These are phyloP conservation scores for Formica exsecta DNA, from an alignment of 1,140 invertebrate genomes.

Conservation along the genomic window DNA sequence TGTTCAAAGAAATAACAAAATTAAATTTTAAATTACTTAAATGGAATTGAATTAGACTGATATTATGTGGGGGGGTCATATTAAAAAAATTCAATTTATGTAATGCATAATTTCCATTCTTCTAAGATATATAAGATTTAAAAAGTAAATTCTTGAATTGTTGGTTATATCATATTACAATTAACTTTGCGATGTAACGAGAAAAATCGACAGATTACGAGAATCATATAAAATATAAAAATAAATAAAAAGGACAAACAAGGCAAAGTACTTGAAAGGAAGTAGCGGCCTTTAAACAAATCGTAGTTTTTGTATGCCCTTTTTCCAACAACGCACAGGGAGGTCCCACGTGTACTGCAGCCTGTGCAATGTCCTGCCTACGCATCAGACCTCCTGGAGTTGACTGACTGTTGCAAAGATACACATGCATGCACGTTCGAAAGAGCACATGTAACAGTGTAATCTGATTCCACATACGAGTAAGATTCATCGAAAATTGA, in stretches of 20 bases:
- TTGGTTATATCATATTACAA: not conserved
- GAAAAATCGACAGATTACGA: constrained; percentile 2
- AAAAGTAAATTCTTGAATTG: not conserved
- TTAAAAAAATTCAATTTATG: not conserved
- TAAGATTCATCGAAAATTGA: not conserved
- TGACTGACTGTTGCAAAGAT: constrained; percentile 48
- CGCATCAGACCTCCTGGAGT: constrained; percentile 78
- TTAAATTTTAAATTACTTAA: no score
- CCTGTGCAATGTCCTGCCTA: constrained; percentile 61
- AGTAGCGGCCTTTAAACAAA: constrained; percentile 55
- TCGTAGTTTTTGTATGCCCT: constrained; percentile 43
- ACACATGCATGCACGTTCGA: constrained; percentile 17
- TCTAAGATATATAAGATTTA: not conserved
- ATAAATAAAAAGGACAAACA: not conserved
- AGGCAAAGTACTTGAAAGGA: constrained; percentile 22
- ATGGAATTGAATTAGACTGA: not conserved
- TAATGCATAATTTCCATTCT: not conserved
- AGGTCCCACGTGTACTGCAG: constrained; percentile 74
- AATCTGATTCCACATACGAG: constrained; percentile 10
- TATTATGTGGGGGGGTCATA: no score
- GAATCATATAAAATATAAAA: not conserved
- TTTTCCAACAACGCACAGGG: constrained; percentile 48
- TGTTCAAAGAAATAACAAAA: not conserved
- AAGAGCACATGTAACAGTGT: constrained; percentile 47
- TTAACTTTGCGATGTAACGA: not conserved